Evolutionary conservation across 2,797 vertebrate genomes (phyloP), one percentile per base, ranked within the genome.

Genomic region (Todus mexicanus): DNA sequence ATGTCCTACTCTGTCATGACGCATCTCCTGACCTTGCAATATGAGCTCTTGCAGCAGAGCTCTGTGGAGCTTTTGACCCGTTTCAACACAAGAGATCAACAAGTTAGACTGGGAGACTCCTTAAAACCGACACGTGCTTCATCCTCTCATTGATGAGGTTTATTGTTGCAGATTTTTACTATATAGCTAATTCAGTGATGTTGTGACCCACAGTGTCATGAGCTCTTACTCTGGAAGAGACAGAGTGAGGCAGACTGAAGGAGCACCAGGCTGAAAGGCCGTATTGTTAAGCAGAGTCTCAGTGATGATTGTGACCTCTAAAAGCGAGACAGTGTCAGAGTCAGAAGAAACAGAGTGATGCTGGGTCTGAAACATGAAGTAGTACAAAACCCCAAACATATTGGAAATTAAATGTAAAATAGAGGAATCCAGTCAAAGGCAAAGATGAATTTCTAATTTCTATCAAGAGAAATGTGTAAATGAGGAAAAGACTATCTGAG

Each of bases 401-500:
- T 6, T 72, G 45, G 73, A 92, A 84, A 81, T 65, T 2, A 84
- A 92, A 94, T 53, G 19, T 73, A 74, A 87, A 85, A 76, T 4
- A 63, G 37, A 93, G n/a, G 21, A 91, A 81, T 75, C 9, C 19
- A 73, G 21, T 50, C 43, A 81, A 76, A 94, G 33, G 38, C 27
- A 63, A 70, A 72, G 38, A 83, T 75, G 12, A 81, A 81, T 91
- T 95, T 70, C 64, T 83, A 54, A 92, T 90, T 94, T 90, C 40
- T 59, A 35, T 38, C 31, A 80, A 69, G 65, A 94, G 31, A 66
- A 89, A 83, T 50, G 37, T 76, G 23, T 56, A 93, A 95, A 92
- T 78, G 76, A 89, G 51, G 26, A 37, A 85, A 90, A 80, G 66
- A 73, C 54, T 81, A 81, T 78, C 65, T 81, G 37, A 94, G 73